A percentile compares a stretch with the other conserved stretches of the same genome.
Conservation (phyloP, 2,888 invertebrate genomes). For the Psylliodes chrysocephalus region DNA sequence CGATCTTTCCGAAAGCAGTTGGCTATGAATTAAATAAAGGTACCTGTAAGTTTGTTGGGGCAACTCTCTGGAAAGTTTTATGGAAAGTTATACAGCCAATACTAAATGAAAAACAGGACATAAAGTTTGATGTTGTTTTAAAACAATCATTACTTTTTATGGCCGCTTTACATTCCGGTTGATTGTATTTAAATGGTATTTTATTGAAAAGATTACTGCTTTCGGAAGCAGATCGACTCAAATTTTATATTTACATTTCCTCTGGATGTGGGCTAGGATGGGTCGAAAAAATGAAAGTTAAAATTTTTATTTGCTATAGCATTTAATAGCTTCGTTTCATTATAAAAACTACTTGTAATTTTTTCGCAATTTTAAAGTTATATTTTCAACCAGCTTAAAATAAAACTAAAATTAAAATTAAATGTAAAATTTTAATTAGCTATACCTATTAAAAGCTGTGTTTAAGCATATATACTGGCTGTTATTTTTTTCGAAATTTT, state of each 20-base stretch:
- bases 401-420: no score
- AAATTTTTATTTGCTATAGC: no score
- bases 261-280: no score
- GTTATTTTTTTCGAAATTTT: no score
- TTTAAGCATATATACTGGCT: no score
- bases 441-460: no score
- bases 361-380: no score
- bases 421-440: no score
- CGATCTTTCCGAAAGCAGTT: slow-evolving; percentile 6
- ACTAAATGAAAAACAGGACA: slow-evolving; percentile 19
- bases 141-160: slow-evolving; percentile 8
- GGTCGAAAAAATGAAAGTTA: no score
- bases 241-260: neutral
- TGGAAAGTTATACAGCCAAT: slow-evolving; percentile 16
- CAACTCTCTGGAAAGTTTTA: slow-evolving; percentile 13
- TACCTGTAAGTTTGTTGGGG: slow-evolving; percentile 17
- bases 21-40: slow-evolving; percentile 26
- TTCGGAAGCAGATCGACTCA: neutral
- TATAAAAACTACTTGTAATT: no score
- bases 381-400: no score
- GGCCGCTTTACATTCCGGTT: slow-evolving; percentile 18
- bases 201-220: neutral
- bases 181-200: slow-evolving; percentile 7
- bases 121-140: slow-evolving; percentile 24
- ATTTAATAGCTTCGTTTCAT: no score